Conservation (phyloP, 2,113 vertebrate species). For the Crotalus horridus region DNA sequence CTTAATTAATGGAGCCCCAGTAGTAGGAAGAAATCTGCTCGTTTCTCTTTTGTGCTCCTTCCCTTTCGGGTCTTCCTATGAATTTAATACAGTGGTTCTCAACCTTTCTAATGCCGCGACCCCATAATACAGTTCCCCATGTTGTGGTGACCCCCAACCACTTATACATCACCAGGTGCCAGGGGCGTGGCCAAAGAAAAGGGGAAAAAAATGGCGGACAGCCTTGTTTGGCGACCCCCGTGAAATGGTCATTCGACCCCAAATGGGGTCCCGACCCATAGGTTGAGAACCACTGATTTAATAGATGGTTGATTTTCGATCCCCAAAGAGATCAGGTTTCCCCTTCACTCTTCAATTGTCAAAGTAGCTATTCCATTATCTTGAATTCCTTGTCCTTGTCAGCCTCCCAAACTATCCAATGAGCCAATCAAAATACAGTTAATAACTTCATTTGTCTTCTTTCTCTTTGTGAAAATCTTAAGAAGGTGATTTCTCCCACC, state of each 20-base stretch:
- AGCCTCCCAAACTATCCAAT: constrained; percentile 58
- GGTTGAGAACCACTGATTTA: too few relatives aligned
- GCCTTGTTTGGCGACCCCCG: too few relatives aligned
- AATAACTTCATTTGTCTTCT: constrained; percentile 54
- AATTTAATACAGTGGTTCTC: too few relatives aligned
- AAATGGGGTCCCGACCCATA: too few relatives aligned
- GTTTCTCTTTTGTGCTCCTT: constrained; percentile 18
- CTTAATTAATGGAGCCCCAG: constrained; percentile 72
- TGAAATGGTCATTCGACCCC: too few relatives aligned
- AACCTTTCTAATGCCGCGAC: too few relatives aligned
- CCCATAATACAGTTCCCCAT: too few relatives aligned
- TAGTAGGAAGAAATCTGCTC: constrained; percentile 58
- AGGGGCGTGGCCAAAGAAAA: too few relatives aligned
- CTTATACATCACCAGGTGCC: too few relatives aligned
- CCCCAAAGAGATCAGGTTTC: constrained; percentile 77
- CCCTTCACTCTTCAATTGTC: constrained; percentile 86
- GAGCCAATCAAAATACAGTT: constrained; percentile 61
- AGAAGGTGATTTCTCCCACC: constrained; percentile 38
- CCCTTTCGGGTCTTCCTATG: constrained; percentile 66
- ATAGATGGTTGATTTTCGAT: constrained; percentile 97
- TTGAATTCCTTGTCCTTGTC: constrained; percentile 71
- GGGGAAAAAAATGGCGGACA: too few relatives aligned
- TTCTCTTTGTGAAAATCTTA: constrained; percentile 24
- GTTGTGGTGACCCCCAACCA: too few relatives aligned
- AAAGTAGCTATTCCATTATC: constrained; percentile 89